These are phyloP conservation scores for Portevinia maculata DNA, from an alignment of 2,888 invertebrate species.

Conservation along the genomic window DNA sequence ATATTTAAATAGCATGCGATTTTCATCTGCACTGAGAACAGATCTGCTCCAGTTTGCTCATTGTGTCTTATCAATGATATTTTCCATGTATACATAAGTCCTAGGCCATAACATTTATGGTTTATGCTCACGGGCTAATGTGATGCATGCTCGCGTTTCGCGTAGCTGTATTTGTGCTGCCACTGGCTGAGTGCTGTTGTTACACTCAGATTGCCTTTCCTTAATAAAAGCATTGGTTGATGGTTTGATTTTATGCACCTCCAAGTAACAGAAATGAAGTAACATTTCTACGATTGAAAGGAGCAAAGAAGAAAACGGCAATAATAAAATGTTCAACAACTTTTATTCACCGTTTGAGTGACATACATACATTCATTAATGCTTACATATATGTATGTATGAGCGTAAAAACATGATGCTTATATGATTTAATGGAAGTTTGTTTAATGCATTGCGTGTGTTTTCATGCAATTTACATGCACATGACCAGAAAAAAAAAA, in stretches of 20 bases:
- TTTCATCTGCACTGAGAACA: constrained; percentile 36
- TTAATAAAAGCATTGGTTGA: constrained; percentile 43
- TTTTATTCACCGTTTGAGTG: constrained; percentile 60
- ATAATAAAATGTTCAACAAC: constrained; percentile 50
- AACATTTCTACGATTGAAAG: constrained; percentile 56
- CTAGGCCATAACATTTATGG: constrained; percentile 34
- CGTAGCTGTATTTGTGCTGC: constrained; percentile 50
- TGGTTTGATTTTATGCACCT: constrained; percentile 50
- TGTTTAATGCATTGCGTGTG: constrained; percentile 51
- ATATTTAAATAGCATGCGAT: constrained; percentile 60
- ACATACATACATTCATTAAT: no score
- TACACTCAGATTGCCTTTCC: constrained; percentile 41
- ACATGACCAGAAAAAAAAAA: neutral
- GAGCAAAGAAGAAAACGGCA: constrained; percentile 66
- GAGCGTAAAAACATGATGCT: constrained; percentile 47
- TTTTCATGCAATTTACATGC: neutral
- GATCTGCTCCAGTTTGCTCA: constrained; percentile 30
- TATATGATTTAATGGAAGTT: constrained; percentile 46
- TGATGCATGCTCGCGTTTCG: constrained; percentile 20
- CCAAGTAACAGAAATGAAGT: constrained; percentile 46
- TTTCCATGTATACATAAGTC: constrained; percentile 43
- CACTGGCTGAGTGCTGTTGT: constrained; percentile 62
- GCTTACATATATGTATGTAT: no score
- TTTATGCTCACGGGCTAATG: constrained; percentile 11
- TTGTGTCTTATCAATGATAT: constrained; percentile 51